Percentiles rank a stretch among this genome's conserved stretches.
Conservation (phyloP, 2,797 vertebrate species). For the Ctenopoma multispine region DNA sequence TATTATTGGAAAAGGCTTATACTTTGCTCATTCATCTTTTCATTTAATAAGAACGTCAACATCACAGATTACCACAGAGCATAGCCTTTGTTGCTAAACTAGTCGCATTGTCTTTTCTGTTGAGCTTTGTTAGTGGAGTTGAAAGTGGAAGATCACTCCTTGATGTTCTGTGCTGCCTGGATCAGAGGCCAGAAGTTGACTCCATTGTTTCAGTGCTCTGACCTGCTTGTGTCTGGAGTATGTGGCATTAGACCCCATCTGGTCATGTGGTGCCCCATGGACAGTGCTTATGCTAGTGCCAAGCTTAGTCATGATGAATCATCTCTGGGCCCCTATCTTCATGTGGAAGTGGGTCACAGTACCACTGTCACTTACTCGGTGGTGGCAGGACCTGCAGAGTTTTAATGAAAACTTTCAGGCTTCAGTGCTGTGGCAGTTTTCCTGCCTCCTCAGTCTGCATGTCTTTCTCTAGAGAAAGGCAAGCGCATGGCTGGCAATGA, state of each 20-base stretch:
- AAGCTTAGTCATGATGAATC: conserved; percentile 32
- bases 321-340: conserved; percentile 50
- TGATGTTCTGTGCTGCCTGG: conserved; percentile 41
- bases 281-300: conserved; percentile 61
- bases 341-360: conserved; percentile 63
- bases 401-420: conserved; percentile 22
- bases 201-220: conserved; percentile 58
- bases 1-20: conserved; percentile 4
- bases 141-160: conserved; percentile 52
- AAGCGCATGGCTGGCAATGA: conserved; percentile 37
- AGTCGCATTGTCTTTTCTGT: conserved; percentile 42
- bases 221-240: conserved; percentile 45
- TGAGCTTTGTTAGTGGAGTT: conserved; percentile 45
- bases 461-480: conserved; percentile 42
- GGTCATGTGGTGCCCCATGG: conserved; percentile 63
- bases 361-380: conserved; percentile 15
- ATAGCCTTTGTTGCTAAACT: conserved; percentile 29
- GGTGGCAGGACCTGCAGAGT: neutral
- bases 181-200: conserved; percentile 62
- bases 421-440: conserved; percentile 15
- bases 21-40: conserved; percentile 10
- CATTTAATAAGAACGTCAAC: conserved; percentile 14
- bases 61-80: conserved; percentile 18
- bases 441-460: conserved; percentile 16
- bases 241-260: conserved; percentile 53